These are phyloP conservation scores for Tupiocoris notatus DNA, from an alignment of 2,888 invertebrate genomes.

Conservation along the genomic window DNA sequence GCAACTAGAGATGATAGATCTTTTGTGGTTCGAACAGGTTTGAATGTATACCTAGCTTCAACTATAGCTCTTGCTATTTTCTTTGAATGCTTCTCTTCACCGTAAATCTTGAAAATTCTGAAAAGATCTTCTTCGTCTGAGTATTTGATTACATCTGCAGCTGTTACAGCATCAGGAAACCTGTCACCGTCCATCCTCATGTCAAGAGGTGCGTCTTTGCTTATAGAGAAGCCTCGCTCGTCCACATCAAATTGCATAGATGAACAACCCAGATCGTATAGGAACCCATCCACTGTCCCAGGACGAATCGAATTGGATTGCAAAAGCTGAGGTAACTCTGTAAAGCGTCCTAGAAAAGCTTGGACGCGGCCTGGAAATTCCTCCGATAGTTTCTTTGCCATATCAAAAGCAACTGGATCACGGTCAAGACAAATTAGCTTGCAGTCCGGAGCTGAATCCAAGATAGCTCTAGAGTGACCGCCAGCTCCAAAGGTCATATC, in stretches of 20 bases:
- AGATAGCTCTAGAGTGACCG: constrained; percentile 76
- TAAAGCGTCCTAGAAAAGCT: constrained; percentile 84
- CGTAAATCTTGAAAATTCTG: constrained; percentile 84
- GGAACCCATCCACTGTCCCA: constrained; percentile 76
- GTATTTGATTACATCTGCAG: constrained; percentile 80
- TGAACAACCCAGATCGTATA: constrained; percentile 93
- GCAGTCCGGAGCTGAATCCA: constrained; percentile 64
- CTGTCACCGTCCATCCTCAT: constrained; percentile 91
- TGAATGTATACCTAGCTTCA: constrained; percentile 71
- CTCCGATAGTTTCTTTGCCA: constrained; percentile 65
- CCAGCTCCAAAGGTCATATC: constrained; percentile 98
- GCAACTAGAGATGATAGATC: constrained; percentile 74
- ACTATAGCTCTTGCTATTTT: constrained; percentile 84
- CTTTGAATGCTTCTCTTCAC: constrained; percentile 83
- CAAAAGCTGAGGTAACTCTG: constrained; percentile 74
- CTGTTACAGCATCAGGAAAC: constrained; percentile 71
- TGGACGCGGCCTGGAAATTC: constrained; percentile 69
- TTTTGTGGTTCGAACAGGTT: constrained; percentile 74
- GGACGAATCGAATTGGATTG: constrained; percentile 60
- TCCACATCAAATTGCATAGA: constrained; percentile 89
- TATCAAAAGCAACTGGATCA: constrained; percentile 75
- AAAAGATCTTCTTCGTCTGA: constrained; percentile 75
- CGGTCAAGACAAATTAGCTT: constrained; percentile 81
- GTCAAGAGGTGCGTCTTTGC: constrained; percentile 82
- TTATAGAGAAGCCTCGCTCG: constrained; percentile 81